Evolutionary conservation across 2,888 invertebrate species (phyloP).

Genomic region (Crocallis elinguaria): DNA sequence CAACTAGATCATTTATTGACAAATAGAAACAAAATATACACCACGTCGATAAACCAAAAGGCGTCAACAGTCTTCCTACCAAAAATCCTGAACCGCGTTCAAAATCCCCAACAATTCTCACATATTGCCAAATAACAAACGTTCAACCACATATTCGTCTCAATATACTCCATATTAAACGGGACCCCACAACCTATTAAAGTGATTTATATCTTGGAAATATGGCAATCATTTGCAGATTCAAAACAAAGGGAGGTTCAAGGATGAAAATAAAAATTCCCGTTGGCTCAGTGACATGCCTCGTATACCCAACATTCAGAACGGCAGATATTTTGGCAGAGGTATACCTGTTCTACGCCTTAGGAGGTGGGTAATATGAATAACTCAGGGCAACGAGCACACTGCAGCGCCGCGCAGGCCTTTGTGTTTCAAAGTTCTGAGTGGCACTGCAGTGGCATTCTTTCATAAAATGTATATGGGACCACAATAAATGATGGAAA

Average conservation of each 20-base stretch:
- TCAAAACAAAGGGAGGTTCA: conserved; percentile 43
- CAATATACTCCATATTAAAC: conserved; percentile 23
- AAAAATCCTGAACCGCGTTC: not conserved
- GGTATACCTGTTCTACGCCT: not conserved
- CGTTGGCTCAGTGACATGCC: conserved; percentile 24
- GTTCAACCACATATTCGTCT: conserved; percentile 22
- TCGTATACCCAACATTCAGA: conserved; percentile 7
- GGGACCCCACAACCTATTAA: conserved; percentile 30
- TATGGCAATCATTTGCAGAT: conserved; percentile 55
- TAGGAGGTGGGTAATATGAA: not conserved
- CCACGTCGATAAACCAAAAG: too few species aligned
- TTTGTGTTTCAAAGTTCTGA: too few species aligned
- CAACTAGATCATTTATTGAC: too few species aligned
- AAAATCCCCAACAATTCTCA: not conserved
- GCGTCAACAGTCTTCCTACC: not conserved
- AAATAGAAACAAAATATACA: too few species aligned
- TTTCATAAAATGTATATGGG: too few species aligned
- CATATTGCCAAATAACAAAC: conserved; percentile 20
- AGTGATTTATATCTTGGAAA: conserved; percentile 47
- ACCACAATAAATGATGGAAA: too few species aligned
- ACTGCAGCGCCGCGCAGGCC: too few species aligned
- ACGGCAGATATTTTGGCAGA: conserved; percentile 14
- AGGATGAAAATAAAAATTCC: conserved; percentile 50
- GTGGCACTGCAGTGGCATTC: too few species aligned
- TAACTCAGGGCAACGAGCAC: too few species aligned